phyloP scores from a whole-genome alignment of 2,888 invertebrate genomes.

The Serripes groenlandicus region DNA sequence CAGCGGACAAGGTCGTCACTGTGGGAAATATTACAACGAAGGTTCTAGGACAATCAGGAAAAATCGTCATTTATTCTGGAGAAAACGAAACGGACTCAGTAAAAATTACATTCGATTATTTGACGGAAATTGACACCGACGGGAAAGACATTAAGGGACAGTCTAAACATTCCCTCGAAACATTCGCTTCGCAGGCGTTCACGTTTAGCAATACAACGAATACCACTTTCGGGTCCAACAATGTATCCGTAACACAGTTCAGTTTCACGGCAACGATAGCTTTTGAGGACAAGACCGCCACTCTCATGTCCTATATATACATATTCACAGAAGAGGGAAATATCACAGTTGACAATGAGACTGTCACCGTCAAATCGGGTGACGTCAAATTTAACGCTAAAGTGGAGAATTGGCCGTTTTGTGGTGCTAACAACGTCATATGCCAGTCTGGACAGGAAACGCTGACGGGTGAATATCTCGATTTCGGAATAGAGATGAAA shows the following conservation, averaged over 20 bases:
- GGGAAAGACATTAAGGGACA: neutral
- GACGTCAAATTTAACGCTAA: slow-evolving; percentile 40
- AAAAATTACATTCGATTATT: slow-evolving; percentile 14
- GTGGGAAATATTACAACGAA: slow-evolving; percentile 11
- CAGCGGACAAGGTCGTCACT: slow-evolving; percentile 22
- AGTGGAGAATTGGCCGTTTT: slow-evolving; percentile 40
- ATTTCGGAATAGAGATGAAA: slow-evolving; percentile 4
- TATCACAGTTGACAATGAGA: slow-evolving; percentile 26
- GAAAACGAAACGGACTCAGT: slow-evolving; percentile 37
- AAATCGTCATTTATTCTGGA: slow-evolving; percentile 25
- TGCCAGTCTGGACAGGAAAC: neutral
- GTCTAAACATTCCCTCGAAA: slow-evolving; percentile 16
- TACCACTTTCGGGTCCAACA: neutral
- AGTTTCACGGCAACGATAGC: neutral
- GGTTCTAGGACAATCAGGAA: slow-evolving; percentile 36
- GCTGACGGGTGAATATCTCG: neutral
- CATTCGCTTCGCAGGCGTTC: slow-evolving; percentile 29
- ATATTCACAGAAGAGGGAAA: slow-evolving; percentile 39
- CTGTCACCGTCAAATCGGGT: slow-evolving; percentile 23
- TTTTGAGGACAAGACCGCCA: neutral
- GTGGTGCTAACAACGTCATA: neutral
- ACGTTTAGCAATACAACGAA: neutral
- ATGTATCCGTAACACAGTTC: slow-evolving; percentile 11
- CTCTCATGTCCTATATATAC: neutral
- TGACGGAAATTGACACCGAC: slow-evolving; percentile 26